These are phyloP conservation scores for Dichetophora obliterata DNA, from an alignment of 2,888 invertebrate species.

Conservation along the genomic window DNA sequence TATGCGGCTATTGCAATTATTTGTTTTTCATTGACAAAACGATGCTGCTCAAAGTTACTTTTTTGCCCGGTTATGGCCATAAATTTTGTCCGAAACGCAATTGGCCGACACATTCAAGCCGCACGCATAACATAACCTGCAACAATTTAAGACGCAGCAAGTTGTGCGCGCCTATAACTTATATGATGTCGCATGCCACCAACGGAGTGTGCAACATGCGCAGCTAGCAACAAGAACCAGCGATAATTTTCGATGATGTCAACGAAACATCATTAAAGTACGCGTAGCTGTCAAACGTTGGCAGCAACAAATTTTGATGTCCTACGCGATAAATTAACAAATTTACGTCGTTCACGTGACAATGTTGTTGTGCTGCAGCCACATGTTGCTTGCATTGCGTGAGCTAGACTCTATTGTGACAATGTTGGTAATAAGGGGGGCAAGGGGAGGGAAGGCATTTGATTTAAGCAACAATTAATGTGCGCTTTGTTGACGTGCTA, in stretches of 20 bases:
- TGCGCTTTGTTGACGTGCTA: no score
- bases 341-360: background rate
- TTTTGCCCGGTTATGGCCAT: background rate
- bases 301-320: background rate
- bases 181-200: background rate
- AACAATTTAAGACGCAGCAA: background rate
- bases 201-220: background rate
- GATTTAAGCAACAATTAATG: no score
- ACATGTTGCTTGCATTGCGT: background rate
- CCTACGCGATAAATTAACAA: conserved; percentile 15
- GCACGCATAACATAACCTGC: background rate
- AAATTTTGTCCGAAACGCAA: background rate
- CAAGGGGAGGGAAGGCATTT: background rate
- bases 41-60: no score
- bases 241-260: conserved; percentile 6
- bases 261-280: conserved; percentile 4
- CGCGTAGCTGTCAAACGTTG: conserved; percentile 2
- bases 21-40: background rate
- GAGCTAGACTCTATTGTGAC: background rate
- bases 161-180: background rate
- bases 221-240: background rate
- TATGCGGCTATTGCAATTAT: background rate
- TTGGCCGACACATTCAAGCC: background rate
- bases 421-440: no score
- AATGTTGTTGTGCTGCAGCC: background rate